Percentiles rank a stretch among this genome's conserved stretches.
These are phyloP conservation scores for mouse (Mus musculus) DNA, from an alignment of 2,113 vertebrate genomes.

Conservation along the genomic window GRCm39 chr19:8787001-8787500, in stretches of 20 bases:
- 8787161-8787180: not conserved
- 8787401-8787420: not conserved
- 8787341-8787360: not conserved
- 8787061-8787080: not conserved
- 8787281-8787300: not conserved
- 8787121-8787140: not conserved
- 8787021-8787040: slow-evolving; percentile 2
- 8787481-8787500: slow-evolving; percentile 4
- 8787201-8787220: not conserved
- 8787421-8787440: not conserved
- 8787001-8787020: slow-evolving; percentile 39
- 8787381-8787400: not conserved
- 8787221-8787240: not conserved
- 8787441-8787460: not conserved
- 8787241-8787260: not conserved
- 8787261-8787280: not conserved
- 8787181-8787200: not conserved
- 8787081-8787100: not conserved
- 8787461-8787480: not conserved
- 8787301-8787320: not conserved
- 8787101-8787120: not conserved
- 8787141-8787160: not conserved
- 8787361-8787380: not conserved
- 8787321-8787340: not conserved
- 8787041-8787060: not conserved